Evolutionary conservation across 2,113 vertebrate species (phyloP), one percentile per base, ranked within the genome.

Genomic region (Amazona guildingii): DNA sequence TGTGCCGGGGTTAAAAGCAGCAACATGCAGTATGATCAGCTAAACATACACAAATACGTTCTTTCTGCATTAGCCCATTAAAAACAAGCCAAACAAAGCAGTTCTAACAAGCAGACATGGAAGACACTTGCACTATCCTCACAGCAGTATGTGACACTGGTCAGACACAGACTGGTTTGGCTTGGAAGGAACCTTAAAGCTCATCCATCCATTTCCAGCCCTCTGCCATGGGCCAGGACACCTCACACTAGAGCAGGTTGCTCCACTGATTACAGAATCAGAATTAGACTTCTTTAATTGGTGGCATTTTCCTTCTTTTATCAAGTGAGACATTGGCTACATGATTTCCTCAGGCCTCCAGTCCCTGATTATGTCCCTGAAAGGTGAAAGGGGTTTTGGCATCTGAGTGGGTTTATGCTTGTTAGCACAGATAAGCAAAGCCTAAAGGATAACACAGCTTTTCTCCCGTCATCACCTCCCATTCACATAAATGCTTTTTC

Each of bases 131-230:
- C 35, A 64, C 9, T 69, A 28, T 7, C 31, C n/a, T 12, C 52
- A 44, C 6, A 2, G 20, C 48, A 75, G 83, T 28, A 9, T 0
- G 15, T 5, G 31, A 52, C 62, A 10, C 2, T 8, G 9, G 52
- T 49, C 39, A 59, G 57, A 35, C 57, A 59, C 57, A 35, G 57
- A 59, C 57, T 23, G 21, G 13, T 35, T 59, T 59, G 33, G 33
- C 9, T 59, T 59, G n/a, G 33, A 59, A 59, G 21, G n/a, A n/a
- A 59, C 33, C 57, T 35, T 23, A 59, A 35, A 35, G 33, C 57
- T 35, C 33, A 35, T 5, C 21, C 57, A 59, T 3, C 21, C 57
- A 35, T 23, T 23, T 59, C 57, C 33, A 59, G 14, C 9, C 21
- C 33, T 21, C 13, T 24, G 57, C 57, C 57, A 35, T 10, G 33